These are phyloP conservation scores for Helicolenus hilgendorfi DNA, from an alignment of 2,797 vertebrate genomes.

Conservation along the genomic window DNA sequence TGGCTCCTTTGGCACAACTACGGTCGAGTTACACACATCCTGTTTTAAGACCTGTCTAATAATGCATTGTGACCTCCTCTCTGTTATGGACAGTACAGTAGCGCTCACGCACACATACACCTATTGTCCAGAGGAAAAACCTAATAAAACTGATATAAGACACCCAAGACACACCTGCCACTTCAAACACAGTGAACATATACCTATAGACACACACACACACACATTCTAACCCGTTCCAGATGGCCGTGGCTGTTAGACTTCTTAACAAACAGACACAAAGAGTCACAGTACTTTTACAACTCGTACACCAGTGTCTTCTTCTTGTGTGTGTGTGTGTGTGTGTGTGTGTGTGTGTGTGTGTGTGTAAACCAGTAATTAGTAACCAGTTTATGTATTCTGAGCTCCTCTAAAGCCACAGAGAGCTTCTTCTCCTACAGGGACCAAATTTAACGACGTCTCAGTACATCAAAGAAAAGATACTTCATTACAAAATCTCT, in stretches of 20 bases:
- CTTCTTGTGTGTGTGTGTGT: slow-evolving; percentile 9
- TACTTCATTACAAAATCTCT: background rate
- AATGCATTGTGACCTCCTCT: slow-evolving; percentile 37
- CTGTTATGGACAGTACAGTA: slow-evolving; percentile 44
- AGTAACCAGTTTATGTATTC: slow-evolving; percentile 33
- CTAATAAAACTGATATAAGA: slow-evolving; percentile 83
- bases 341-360: slow-evolving; percentile 11
- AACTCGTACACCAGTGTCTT: background rate
- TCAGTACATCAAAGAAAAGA: slow-evolving; percentile 46
- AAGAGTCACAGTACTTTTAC: slow-evolving; percentile 19
- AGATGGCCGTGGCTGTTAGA: slow-evolving; percentile 65
- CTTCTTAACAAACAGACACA: slow-evolving; percentile 14
- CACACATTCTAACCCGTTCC: slow-evolving; percentile 60
- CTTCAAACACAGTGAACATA: slow-evolving; percentile 80
- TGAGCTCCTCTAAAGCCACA: slow-evolving; percentile 19
- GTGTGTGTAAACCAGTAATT: slow-evolving; percentile 44
- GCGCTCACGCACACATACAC: background rate
- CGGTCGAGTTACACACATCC: slow-evolving; percentile 53
- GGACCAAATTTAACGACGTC: slow-evolving; percentile 36
- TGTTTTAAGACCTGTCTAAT: slow-evolving; percentile 38
- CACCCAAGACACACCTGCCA: slow-evolving; percentile 85
- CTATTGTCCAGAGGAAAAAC: slow-evolving; percentile 67
- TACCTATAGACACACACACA: slow-evolving; percentile 5
- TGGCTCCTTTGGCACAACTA: slow-evolving; percentile 25
- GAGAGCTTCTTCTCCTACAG: slow-evolving; percentile 15